A percentile compares a stretch with the other conserved stretches of the same genome.
Evolutionary conservation across 1,140 invertebrate genomes (phyloP).

Genomic region (Drosophila persimilis): DNA sequence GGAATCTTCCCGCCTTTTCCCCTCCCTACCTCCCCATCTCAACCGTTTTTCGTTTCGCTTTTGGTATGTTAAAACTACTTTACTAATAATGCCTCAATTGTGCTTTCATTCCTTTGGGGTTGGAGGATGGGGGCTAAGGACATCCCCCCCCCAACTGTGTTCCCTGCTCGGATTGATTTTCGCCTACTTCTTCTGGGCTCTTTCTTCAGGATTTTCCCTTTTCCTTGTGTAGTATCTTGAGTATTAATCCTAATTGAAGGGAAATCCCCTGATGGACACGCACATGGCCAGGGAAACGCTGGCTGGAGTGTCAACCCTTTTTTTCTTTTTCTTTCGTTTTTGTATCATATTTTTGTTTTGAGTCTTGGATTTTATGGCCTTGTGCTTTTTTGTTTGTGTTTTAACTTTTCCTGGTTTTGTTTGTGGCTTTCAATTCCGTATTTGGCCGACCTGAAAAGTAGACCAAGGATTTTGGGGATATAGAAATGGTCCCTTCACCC

Average conservation of each 20-base stretch:
- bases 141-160: background rate
- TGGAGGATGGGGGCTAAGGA: constrained; percentile 11
- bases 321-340: constrained; percentile 41
- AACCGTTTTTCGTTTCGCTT: constrained; percentile 3
- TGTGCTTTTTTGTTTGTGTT: background rate
- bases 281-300: constrained; percentile 23
- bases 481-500: constrained; percentile 21
- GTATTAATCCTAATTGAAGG: constrained; percentile 82
- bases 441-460: constrained; percentile 22
- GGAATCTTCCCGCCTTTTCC: constrained; percentile 20
- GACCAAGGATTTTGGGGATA: constrained; percentile 35
- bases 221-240: constrained; percentile 58
- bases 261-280: constrained; percentile 76
- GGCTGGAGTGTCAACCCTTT: constrained; percentile 61
- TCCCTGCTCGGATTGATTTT: constrained; percentile 22
- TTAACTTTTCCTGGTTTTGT: background rate
- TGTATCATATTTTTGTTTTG: no score
- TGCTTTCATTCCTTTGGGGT: constrained; percentile 46
- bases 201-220: constrained; percentile 9
- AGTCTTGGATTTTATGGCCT: no score
- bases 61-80: constrained; percentile 69
- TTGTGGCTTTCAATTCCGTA: no score
- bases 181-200: constrained; percentile 30
- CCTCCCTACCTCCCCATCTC: background rate
- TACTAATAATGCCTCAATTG: constrained; percentile 82